Evolutionary conservation across 2,888 invertebrate genomes (phyloP).

Genomic region (Mamestra brassicae): DNA sequence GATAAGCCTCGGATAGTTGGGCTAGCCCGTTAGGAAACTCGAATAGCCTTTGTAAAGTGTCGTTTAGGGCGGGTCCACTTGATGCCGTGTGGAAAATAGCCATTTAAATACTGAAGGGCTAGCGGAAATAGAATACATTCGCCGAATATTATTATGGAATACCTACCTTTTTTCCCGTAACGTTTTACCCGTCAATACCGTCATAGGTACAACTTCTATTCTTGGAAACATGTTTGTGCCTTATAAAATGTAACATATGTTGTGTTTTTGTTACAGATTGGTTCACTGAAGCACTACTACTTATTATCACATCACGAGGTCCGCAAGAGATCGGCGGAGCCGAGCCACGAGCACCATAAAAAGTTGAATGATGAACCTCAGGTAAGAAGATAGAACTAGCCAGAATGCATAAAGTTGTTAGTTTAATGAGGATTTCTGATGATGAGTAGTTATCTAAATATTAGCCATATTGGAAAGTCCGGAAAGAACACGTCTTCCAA

Average conservation of each 20-base stretch:
- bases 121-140: conserved; percentile 45
- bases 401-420: too few relatives aligned
- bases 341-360: conserved; percentile 94
- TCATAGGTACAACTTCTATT: neutral
- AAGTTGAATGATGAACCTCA: conserved; percentile 93
- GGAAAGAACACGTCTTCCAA: neutral
- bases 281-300: conserved; percentile 96
- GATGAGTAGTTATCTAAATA: neutral
- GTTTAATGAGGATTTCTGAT: too few relatives aligned
- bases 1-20: conserved; percentile 63
- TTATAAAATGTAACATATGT: conserved; percentile 14
- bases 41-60: conserved; percentile 55
- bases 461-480: neutral
- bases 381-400: conserved; percentile 68
- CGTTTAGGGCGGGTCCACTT: conserved; percentile 39
- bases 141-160: conserved; percentile 30
- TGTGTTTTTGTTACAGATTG: conserved; percentile 94
- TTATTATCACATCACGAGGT: conserved; percentile 96
- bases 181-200: neutral
- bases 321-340: conserved; percentile 95
- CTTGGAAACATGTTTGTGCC: neutral
- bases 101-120: conserved; percentile 52
- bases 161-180: neutral
- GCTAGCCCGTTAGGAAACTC: conserved; percentile 57
- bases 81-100: conserved; percentile 54